Base-by-base conservation (phyloP, 2,888 invertebrate species). In the Colostygia pectinataria region DNA sequence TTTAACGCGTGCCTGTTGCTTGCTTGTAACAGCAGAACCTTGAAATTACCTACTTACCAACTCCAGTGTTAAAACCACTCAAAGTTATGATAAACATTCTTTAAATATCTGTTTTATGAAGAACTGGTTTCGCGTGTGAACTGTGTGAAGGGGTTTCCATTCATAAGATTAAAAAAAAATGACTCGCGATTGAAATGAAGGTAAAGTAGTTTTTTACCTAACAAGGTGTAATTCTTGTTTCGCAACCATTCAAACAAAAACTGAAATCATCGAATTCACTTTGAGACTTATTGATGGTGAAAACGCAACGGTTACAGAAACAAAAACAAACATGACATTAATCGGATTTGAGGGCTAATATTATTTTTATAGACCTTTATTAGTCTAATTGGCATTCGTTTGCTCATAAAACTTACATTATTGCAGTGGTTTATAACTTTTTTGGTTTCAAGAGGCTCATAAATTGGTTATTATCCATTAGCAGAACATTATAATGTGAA, bases 401-500 rank as follows among this genome's bases (percentile, higher is more conserved):
- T 58, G 59, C 52, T 50, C 55, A 75, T 80, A 76, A 79, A 75
- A 80, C 80, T 81, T 75, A 65, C 56, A 50, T 48, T 78, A 78
- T 84, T 80, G 65, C 73, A 67, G 70, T 76, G 71, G 66, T 77
- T 70, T 71, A 74, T 73, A 57, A 65, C 57, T 70, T 66, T 70
- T 68, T 68, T 63, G 57, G 15, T 32, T 69, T 76, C 65, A 73
- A 73, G 62, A 66, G 65, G 61, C 57, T 62, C 66, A 74, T 83
- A 81, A 80, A 83, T 81, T 66, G 66, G 54, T 61, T 40, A 25
- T 27, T 70, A 61, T 79, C 74, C 79, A 85, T 85, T 84, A 81
- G 74, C 61, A 59, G 38, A 66, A 63, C 63, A 68, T 78, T 68
- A 75, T n/a, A 44, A 56, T 53, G 56, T 59, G 53, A 61, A 46